Evolutionary conservation across 2,888 invertebrate genomes (phyloP), one percentile per base, ranked within the genome.

Genomic region (Teleogryllus oceanicus): DNA sequence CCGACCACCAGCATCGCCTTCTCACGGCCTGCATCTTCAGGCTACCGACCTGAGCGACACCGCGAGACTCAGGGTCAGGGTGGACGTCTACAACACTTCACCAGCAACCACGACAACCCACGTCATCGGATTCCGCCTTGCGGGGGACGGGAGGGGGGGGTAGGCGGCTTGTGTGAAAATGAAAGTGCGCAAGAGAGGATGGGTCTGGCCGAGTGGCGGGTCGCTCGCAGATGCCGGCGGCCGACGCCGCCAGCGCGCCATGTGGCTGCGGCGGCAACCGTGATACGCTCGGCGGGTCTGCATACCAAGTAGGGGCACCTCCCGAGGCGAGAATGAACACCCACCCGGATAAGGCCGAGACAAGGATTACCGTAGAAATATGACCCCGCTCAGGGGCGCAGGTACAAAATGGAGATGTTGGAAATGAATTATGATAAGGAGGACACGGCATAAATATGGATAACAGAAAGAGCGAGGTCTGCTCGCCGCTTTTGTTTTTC

Each of bases 321-420:
- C 62, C 62, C n/a, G 62, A 16, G 62, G 62, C 62, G 62, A 62
- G 62, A 62, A 62, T 62, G 62, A 62, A 62, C 62, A 62, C 62
- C 16, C 13, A 13, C 62, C 16, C 16, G 62, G 62, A 62, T 62
- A 62, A 62, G 16, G 62, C 8, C 62, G 62, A 62, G 62, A 62
- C 62, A 12, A 62, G 62, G 62, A 62, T 62, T 62, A 62, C 62
- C 62, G 62, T n/a, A 62, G 62, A 62, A 62, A 62, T 62, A 62
- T 62, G 62, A 62, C 62, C 62, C 62, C 62, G 62, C 62, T 62
- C 62, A n/a, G 62, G n/a, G 62, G n/a, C 62, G 62, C 62, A 62
- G 62, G 62, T 62, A 62, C 62, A 62, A 62, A 62, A 62, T 62
- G 62, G 62, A 62, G 62, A 62, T 62, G 62, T 62, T 62, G 62